Conservation (phyloP, 2,113 vertebrate genomes). For the Lathamus discolor region DNA sequence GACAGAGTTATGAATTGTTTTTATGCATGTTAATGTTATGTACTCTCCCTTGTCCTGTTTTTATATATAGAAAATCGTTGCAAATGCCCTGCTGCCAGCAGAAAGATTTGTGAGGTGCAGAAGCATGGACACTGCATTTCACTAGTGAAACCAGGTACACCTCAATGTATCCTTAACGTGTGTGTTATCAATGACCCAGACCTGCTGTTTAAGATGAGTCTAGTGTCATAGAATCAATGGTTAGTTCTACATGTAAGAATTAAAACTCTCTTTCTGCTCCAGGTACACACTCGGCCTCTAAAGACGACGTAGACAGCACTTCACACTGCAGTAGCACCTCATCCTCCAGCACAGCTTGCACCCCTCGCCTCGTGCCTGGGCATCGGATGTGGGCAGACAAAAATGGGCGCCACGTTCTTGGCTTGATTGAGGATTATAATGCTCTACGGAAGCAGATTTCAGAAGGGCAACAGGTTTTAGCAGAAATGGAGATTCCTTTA, state of each 20-base stretch:
- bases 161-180: neutral
- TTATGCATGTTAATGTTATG: neutral
- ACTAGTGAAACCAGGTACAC: constrained; percentile 36
- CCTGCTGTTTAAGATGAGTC: neutral
- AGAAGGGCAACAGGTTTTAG: constrained; percentile 79
- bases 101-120: constrained; percentile 19
- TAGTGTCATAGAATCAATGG: neutral
- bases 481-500: constrained; percentile 74
- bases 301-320: constrained; percentile 35
- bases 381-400: constrained; percentile 83
- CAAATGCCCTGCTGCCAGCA: constrained; percentile 52
- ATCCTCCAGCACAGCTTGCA: constrained; percentile 21
- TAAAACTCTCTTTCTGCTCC: neutral
- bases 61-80: constrained; percentile 64
- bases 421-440: constrained; percentile 86
- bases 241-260: neutral
- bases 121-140: neutral
- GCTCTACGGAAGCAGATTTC: constrained; percentile 86
- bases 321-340: constrained; percentile 75
- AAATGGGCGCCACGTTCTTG: constrained; percentile 83
- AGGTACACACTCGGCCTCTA: neutral
- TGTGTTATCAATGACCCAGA: neutral
- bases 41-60: neutral
- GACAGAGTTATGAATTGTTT: neutral
- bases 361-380: constrained; percentile 76